Base-by-base conservation (phyloP, 2,888 invertebrate genomes). In the Crepidodera aurea region DNA sequence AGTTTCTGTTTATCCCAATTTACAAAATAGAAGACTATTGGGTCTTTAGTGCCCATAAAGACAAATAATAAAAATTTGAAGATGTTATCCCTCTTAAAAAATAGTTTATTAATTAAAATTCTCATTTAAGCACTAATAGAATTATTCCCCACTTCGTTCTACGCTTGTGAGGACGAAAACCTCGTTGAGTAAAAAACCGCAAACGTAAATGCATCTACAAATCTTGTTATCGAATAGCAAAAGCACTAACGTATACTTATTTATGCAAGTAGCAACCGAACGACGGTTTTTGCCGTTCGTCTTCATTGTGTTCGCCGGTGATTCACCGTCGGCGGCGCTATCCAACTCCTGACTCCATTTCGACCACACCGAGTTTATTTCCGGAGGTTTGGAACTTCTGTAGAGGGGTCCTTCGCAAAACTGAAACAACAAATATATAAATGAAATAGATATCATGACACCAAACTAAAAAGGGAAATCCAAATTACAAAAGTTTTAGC, bases 331-430 rank as follows among this genome's bases (percentile, higher is more conserved):
- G 19, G 64, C 69, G 5, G 77, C 72, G 25, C 72, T 69, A 19
- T 54, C 8, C 44, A 32, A 18, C 40, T 18, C 40, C 29, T 29
- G 54, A 44, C 73, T 74, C 81, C 81, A 81, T 44, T 75, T 76
- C 2, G 81, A 75, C 81, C 81, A 81, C 40, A 69, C 67, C n/a
- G 81, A 81, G 29, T 65, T 69, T 13, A 81, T 73, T 60, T 67
- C 65, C 7, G 77, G 71, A 1, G 74, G 69, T 37, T 59, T 64
- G 1, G 79, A 73, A 1, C 79, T 76, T 62, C 70, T 70, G 13
- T 72, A 71, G n/a, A 64, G 22, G 15, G 76, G 68, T 55, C 72
- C 70, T 71, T 82, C 81, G 65, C 81, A 82, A 68, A 82, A 82
- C 82, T 82, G 55, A 10, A 27, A 42, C 51, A 34, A 51, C 32